Base-by-base conservation (phyloP, 2,113 vertebrate genomes). In the Sorex araneus region DNA sequence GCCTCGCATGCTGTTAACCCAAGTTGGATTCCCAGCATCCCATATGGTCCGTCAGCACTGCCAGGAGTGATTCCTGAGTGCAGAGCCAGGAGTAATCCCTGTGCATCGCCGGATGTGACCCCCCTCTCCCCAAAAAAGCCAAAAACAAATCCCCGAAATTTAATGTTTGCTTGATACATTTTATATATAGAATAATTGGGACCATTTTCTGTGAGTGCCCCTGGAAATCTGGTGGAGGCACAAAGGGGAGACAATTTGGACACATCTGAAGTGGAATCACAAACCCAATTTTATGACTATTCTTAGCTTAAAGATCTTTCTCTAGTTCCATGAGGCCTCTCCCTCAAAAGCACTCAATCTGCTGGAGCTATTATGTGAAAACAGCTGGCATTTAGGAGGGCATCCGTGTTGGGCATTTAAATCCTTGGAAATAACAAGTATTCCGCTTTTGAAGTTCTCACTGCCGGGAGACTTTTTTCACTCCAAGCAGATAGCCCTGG, bases 131-230 rank as follows among this genome's bases (percentile, higher is more conserved):
- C 40, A 3, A 40, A 40, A 40, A 40, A 40, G 40, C 40, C 40
- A 40, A 40, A 40, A 98, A 90, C n/a, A 96, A 77, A 97, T 97
- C 97, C 97, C 97, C 97, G 95, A 97, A 97, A 97, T 98, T 98
- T 98, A 98, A 98, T 94, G 97, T 40, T 40, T 40, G 40, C 40
- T 40, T 40, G 40, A 40, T 40, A 40, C 40, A 40, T 40, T 40
- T 95, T 95, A 75, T 89, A 50, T 50, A 95, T 79, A 96, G 94
- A 97, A 97, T 92, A 97, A 75, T 34, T 97, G 86, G 43, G 3
- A 70, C 84, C 90, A 64, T 84, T 93, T 88, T 30, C 47, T 91
- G 92, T 97, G 96, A 81, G 50, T 95, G 96, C 91, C 96, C 84
- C 88, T 90, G 93, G 76, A 94, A 96, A 95, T 80, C 85, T 90